phyloP scores from a whole-genome alignment of 2,888 invertebrate genomes.

The Cephus pulcher region DNA sequence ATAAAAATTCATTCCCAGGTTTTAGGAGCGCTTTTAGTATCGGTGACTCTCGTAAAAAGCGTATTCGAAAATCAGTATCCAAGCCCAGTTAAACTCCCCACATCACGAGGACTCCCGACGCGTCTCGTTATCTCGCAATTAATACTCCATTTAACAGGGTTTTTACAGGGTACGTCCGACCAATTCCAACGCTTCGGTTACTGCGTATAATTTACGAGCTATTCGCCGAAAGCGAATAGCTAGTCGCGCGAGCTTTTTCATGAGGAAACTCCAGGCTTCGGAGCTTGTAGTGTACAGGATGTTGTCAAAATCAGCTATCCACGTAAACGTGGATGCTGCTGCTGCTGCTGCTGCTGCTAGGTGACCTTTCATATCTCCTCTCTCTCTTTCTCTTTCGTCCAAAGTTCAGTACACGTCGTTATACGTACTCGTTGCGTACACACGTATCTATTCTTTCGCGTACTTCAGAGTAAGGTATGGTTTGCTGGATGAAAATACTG shows the following conservation, averaged over 20 bases:
- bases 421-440: neutral
- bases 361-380: neutral
- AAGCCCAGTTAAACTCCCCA: neutral
- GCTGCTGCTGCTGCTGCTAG: neutral
- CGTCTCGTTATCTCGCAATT: neutral
- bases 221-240: neutral
- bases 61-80: neutral
- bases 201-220: neutral
- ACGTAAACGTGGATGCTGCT: neutral
- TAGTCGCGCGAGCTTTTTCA: conserved; percentile 14
- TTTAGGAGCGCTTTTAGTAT: neutral
- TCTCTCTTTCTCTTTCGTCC: neutral
- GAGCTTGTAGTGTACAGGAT: neutral
- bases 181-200: neutral
- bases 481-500: neutral
- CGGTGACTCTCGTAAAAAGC: neutral
- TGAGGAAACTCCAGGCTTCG: neutral
- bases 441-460: neutral
- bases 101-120: neutral
- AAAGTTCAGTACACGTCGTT: neutral
- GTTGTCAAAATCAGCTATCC: neutral
- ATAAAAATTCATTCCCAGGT: neutral
- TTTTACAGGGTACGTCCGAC: neutral
- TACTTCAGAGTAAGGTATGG: neutral
- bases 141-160: neutral